Conservation (phyloP, 2,113 vertebrate species). For the human (Homo sapiens) region DNA sequence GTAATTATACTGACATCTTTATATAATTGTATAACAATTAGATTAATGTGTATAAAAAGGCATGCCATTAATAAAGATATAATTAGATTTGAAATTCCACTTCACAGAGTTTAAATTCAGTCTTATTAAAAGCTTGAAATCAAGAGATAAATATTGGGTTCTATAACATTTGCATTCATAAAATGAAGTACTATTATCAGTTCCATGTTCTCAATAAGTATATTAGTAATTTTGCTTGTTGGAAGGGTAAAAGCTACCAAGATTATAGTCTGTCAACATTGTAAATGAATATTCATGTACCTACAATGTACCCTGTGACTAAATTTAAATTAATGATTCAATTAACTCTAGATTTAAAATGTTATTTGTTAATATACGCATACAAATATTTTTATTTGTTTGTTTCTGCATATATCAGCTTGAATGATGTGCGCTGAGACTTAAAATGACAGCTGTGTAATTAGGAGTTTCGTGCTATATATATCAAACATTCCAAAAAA, state of each 20-base stretch:
- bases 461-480: background rate
- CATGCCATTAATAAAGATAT: background rate
- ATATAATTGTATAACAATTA: background rate
- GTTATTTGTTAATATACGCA: conserved; percentile 46
- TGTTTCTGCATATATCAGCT: background rate
- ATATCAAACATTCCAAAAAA: background rate
- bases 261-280: conserved; percentile 54
- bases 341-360: conserved; percentile 17
- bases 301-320: conserved; percentile 29
- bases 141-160: background rate
- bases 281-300: conserved; percentile 23
- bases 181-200: background rate
- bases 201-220: background rate
- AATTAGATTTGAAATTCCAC: background rate
- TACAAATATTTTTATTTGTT: background rate
- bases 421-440: background rate
- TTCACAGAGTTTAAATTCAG: background rate
- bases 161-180: background rate
- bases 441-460: background rate
- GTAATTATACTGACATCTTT: background rate
- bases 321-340: conserved; percentile 50
- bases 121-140: background rate
- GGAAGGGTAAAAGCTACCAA: conserved; percentile 58
- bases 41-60: background rate
- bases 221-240: conserved; percentile 11